Percentiles rank a stretch among this genome's conserved stretches.
Evolutionary conservation across 2,797 vertebrate species (phyloP).

Genomic region (Florisuga fusca): DNA sequence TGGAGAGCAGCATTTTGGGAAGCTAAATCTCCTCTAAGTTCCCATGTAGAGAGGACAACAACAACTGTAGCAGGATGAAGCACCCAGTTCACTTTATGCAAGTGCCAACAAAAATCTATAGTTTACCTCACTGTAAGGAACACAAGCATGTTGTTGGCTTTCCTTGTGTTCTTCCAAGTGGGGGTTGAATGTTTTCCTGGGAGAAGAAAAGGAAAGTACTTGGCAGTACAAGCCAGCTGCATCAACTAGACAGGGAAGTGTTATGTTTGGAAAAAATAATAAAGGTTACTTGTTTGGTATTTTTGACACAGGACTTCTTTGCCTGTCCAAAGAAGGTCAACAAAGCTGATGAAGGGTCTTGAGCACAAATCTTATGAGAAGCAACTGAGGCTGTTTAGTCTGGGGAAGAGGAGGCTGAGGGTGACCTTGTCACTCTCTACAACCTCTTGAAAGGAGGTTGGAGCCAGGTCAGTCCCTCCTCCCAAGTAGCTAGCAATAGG

Average conservation of each 20-base stretch:
- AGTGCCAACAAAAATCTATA: not conserved
- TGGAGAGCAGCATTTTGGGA: not conserved
- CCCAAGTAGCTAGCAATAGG: not conserved
- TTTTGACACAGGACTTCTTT: not conserved
- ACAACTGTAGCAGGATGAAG: not conserved
- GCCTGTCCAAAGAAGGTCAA: rapidly evolving
- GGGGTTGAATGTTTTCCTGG: not conserved
- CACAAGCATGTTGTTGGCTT: not conserved
- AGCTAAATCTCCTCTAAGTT: not conserved
- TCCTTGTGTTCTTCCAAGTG: not conserved
- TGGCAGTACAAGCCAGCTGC: not conserved
- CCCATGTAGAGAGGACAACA: not conserved
- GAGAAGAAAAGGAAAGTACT: not conserved
- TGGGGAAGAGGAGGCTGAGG: not conserved
- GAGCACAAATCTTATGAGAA: not conserved
- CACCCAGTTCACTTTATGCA: not conserved
- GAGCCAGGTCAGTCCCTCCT: not conserved
- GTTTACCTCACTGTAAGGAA: not conserved
- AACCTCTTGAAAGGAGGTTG: not conserved
- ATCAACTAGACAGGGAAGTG: not conserved
- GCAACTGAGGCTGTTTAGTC: not conserved
- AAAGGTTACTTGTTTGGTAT: not conserved
- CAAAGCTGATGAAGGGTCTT: not conserved
- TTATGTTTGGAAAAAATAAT: not conserved
- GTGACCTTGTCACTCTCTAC: not conserved